Evolutionary conservation across 1,140 invertebrate genomes (phyloP).

Genomic region (Ips nitidus): DNA sequence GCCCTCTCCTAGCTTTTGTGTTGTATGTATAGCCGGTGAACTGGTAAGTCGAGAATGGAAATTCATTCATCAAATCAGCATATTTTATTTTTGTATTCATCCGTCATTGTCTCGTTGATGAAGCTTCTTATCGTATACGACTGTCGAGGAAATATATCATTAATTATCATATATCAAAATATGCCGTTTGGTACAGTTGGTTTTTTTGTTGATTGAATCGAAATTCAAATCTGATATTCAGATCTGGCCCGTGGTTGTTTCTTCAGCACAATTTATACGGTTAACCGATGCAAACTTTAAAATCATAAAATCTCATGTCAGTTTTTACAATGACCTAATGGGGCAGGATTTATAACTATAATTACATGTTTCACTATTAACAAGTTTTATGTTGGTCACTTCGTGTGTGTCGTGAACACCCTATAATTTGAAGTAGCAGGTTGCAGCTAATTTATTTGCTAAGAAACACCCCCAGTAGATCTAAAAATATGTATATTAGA

Average conservation of each 20-base stretch:
- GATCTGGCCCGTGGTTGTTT: not conserved
- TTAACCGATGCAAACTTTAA: no score
- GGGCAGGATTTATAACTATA: no score
- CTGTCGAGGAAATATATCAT: conserved; percentile 17
- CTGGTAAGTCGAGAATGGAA: conserved; percentile 2
- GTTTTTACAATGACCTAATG: no score
- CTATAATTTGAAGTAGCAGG: no score
- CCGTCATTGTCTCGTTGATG: conserved; percentile 19
- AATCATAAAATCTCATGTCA: no score
- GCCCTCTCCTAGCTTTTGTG: not conserved
- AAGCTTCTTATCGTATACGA: conserved; percentile 12
- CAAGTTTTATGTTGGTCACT: no score
- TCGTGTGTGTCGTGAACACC: no score
- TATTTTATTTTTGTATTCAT: conserved; percentile 16
- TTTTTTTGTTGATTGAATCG: conserved; percentile 7
- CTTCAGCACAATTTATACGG: no score
- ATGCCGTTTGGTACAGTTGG: conserved; percentile 11
- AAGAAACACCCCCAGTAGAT: no score
- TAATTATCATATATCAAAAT: conserved; percentile 33
- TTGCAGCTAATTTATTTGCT: no score
- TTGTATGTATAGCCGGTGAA: not conserved
- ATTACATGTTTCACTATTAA: no score
- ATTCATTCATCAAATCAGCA: conserved; percentile 14
- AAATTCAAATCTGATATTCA: not conserved
- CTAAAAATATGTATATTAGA: no score